These are phyloP conservation scores for Drosophila truncata DNA, from an alignment of 1,140 invertebrate genomes.

Conservation along the genomic window DNA sequence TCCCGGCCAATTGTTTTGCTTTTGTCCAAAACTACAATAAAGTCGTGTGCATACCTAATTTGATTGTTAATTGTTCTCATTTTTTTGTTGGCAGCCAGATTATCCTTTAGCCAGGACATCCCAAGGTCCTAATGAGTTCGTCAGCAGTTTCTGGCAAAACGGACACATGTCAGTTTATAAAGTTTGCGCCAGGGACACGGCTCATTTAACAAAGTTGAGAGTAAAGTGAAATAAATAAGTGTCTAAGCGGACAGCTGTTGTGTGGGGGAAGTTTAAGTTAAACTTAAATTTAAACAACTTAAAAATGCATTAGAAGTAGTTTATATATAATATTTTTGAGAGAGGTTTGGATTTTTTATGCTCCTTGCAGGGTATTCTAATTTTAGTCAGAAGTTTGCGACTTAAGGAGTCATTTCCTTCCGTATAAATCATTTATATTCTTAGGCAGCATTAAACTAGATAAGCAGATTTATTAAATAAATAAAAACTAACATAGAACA, in stretches of 20 bases:
- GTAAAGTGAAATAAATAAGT: conserved; percentile 10
- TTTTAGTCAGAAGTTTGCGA: neutral
- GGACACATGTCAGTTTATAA: conserved; percentile 21
- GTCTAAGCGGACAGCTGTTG: conserved; percentile 5
- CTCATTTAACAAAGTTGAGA: conserved; percentile 5
- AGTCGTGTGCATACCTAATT: conserved; percentile 41
- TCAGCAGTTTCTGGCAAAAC: conserved; percentile 17
- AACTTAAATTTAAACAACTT: neutral
- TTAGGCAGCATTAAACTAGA: neutral
- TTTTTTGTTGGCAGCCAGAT: conserved; percentile 16
- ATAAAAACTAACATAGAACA: too few species aligned
- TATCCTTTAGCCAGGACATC: conserved; percentile 16
- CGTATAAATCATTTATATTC: neutral
- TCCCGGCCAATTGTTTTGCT: conserved; percentile 47
- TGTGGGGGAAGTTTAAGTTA: neutral
- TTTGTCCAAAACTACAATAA: conserved; percentile 54
- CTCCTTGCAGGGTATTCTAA: neutral
- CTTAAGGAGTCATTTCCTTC: neutral
- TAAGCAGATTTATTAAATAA: too few species aligned
- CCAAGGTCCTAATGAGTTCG: conserved; percentile 35
- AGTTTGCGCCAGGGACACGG: conserved; percentile 9
- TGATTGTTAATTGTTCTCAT: conserved; percentile 53
- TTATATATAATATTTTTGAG: neutral
- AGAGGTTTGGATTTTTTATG: too few species aligned
- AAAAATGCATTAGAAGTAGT: neutral